Evolutionary conservation across 2,888 invertebrate genomes (phyloP), one percentile per base, ranked within the genome.

Genomic region (Caenorhabditis auriculariae): DNA sequence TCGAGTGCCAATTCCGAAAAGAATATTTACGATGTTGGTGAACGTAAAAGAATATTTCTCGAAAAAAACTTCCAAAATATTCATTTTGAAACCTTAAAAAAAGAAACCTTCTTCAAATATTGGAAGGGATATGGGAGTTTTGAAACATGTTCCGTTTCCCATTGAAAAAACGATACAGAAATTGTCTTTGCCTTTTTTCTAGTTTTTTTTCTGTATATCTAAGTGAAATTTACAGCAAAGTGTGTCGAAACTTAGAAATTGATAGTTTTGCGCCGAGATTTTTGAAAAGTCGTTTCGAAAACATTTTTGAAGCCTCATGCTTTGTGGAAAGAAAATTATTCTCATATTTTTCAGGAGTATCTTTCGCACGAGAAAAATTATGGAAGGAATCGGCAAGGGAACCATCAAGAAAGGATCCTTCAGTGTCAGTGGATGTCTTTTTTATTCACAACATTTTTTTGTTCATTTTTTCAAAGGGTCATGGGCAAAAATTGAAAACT

Each of bases 291-390:
- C n/a, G n/a, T n/a, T n/a, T n/a, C n/a, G n/a, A n/a, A n/a, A n/a
- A n/a, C n/a, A n/a, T n/a, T n/a, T n/a, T n/a, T n/a, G n/a, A n/a
- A n/a, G n/a, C n/a, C n/a, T n/a, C n/a, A n/a, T n/a, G n/a, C n/a
- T n/a, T n/a, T n/a, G n/a, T n/a, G n/a, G n/a, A n/a, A n/a, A n/a
- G n/a, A n/a, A n/a, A n/a, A n/a, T n/a, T n/a, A n/a, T n/a, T n/a
- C n/a, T n/a, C n/a, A n/a, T n/a, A n/a, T n/a, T n/a, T 93, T 88
- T 81, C 91, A 93, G 0, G 89, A 91, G 21, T 93, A 96, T 83
- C 85, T 91, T 58, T 87, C 90, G 0, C 87, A 89, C 1, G 84
- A 86, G 0, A 88, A 90, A n/a, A 81, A 86, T 95, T 19, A 89
- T 91, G 60, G 85, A 86, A 0, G 92, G 92, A 0, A 87, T 95